Evolutionary conservation across 2,888 invertebrate genomes (phyloP), one percentile per base, ranked within the genome.

Genomic region (Cyrtodaria siliqua): DNA sequence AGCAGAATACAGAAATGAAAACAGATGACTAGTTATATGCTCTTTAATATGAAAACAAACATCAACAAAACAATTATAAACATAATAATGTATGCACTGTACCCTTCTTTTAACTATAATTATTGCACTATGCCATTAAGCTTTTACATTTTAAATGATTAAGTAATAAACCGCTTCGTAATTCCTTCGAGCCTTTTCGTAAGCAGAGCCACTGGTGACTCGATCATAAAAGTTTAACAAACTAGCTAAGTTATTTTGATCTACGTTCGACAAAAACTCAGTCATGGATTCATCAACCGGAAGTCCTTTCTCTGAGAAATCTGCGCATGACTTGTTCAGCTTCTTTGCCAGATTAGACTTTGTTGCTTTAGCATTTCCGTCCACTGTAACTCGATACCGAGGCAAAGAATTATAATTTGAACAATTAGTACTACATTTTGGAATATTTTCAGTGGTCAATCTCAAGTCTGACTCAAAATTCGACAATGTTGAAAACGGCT

Each of bases 271-370:
- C 42, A 79, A 40, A 53, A 79, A 79, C 52, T 79, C 79, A 27
- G 61, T 74, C 79, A 79, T 79, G 1, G 79, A 79, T 40, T 79
- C 79, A 20, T 79, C 71, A 18, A 79, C 79, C 18, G 62, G 42
- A 18, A 68, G 26, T 16, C 78, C 78, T 40, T 60, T 27, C 20
- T 70, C 66, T 12, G 20, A 38, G 24, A 66, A 61, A 33, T 69
- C 67, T 3, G 66, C 66, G 52, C 67, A 68, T 23, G 61, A 53
- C 33, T 55, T 49, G 14, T 24, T 47, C 0, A 80, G 47, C n/a
- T 68, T 61, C 24, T 57, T 50, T 2, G 57, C 62, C 1, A 64
- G 53, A n/a, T 52, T 38, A 23, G 18, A 18, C 16, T 55, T 4
- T 8, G 18, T 18, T 27, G 33, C 29, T 14, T 40, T 26, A 1